Conservation (phyloP, 2,888 invertebrate species). For the Eupeodes latifasciatus region DNA sequence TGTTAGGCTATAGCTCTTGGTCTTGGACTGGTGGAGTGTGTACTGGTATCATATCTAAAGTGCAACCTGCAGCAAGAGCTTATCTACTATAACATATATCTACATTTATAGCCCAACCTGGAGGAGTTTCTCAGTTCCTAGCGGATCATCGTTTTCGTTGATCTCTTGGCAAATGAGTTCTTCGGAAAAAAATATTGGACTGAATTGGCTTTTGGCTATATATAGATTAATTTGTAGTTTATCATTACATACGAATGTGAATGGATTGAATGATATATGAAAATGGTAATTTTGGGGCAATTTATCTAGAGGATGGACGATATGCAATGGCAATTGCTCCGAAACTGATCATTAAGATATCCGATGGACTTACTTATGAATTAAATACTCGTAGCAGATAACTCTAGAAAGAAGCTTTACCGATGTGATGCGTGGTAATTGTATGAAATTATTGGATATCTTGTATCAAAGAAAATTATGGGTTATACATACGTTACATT, state of each 20-base stretch:
- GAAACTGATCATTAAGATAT: conserved; percentile 59
- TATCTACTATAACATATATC: not conserved
- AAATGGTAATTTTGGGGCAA: conserved; percentile 73
- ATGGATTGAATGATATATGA: conserved; percentile 56
- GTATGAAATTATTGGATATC: conserved; percentile 50
- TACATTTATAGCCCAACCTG: conserved; percentile 1
- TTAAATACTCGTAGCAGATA: conserved; percentile 46
- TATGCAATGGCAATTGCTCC: conserved; percentile 2
- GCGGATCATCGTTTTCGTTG: conserved; percentile 40
- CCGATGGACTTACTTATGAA: conserved; percentile 52
- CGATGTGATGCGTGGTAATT: conserved; percentile 30
- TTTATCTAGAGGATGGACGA: conserved; percentile 54
- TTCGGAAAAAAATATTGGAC: conserved; percentile 28
- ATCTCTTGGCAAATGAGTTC: conserved; percentile 59
- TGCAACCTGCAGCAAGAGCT: not conserved
- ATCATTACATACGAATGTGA: conserved; percentile 51
- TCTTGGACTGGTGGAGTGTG: not conserved
- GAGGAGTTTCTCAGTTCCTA: not conserved
- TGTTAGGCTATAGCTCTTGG: conserved; percentile 25
- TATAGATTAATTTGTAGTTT: conserved; percentile 20
- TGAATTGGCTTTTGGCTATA: conserved; percentile 2
- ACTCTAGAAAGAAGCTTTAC: conserved; percentile 32
- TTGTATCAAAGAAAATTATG: not conserved
- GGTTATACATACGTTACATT: no score
- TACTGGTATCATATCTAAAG: not conserved